Conservation (phyloP, 2,888 invertebrate species). For the Pecten maximus region DNA sequence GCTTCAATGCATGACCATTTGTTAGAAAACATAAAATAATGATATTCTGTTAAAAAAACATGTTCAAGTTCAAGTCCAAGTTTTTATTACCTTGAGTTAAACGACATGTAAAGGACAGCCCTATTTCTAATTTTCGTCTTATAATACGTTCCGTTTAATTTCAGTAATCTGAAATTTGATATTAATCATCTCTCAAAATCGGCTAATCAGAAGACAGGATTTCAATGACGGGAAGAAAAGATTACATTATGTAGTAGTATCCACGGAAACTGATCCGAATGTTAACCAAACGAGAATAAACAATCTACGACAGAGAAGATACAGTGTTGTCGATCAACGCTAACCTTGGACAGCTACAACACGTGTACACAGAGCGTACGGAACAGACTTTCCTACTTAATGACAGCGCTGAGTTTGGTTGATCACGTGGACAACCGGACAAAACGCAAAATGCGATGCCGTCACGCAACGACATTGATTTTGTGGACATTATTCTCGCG, state of each 20-base stretch:
- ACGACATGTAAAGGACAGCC: too few species aligned
- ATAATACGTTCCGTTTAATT: too few species aligned
- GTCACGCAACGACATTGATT: slow-evolving; percentile 27
- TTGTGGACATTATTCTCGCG: slow-evolving; percentile 5
- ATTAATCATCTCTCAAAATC: not conserved
- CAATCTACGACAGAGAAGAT: not conserved
- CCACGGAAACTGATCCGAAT: not conserved
- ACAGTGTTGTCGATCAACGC: not conserved
- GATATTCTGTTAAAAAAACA: too few species aligned
- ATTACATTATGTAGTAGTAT: not conserved
- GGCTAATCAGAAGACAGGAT: not conserved
- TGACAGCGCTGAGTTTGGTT: not conserved
- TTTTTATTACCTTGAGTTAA: too few species aligned
- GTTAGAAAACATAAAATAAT: too few species aligned
- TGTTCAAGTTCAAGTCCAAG: too few species aligned
- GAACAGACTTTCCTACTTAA: not conserved
- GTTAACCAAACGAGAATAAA: not conserved
- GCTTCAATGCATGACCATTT: too few species aligned
- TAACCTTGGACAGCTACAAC: not conserved
- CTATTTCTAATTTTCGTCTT: too few species aligned
- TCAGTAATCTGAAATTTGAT: too few species aligned
- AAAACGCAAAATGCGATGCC: slow-evolving; percentile 11
- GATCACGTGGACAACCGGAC: not conserved
- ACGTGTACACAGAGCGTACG: not conserved
- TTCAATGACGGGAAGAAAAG: not conserved